A percentile compares a stretch with the other conserved stretches of the same genome.
These are phyloP conservation scores for Aphodius granarius DNA, from an alignment of 2,888 invertebrate species.

Conservation along the genomic window DNA sequence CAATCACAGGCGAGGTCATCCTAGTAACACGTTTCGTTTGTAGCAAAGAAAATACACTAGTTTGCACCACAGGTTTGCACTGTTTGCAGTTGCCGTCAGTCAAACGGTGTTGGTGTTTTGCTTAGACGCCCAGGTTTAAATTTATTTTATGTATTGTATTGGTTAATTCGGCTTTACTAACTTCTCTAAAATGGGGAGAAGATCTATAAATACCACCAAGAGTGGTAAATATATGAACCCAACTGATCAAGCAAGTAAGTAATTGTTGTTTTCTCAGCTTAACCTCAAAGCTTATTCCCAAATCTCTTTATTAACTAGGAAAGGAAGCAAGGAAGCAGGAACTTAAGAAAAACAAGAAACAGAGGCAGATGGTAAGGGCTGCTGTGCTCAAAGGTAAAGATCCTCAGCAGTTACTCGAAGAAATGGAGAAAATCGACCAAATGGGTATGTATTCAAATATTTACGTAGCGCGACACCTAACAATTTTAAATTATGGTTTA, in stretches of 20 bases:
- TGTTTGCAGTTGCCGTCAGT: not conserved
- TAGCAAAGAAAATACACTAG: too few species aligned
- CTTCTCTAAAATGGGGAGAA: conserved; percentile 78
- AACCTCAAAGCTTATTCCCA: conserved; percentile 16
- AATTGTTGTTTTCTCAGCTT: conserved; percentile 16
- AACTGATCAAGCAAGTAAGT: conserved; percentile 97
- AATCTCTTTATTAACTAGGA: conserved; percentile 59
- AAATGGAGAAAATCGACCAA: conserved; percentile 97
- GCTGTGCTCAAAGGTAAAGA: conserved; percentile 98
- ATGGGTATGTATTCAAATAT: conserved; percentile 72
- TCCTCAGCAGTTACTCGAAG: conserved; percentile 90
- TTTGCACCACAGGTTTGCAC: not conserved
- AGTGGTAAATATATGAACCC: conserved; percentile 99
- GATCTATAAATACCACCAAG: conserved; percentile 98
- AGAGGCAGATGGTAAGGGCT: conserved; percentile 92
- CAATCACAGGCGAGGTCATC: too few species aligned
- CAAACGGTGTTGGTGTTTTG: not conserved
- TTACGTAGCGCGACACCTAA: too few species aligned
- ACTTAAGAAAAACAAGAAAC: conserved; percentile 97
- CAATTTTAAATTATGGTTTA: conserved; percentile 21
- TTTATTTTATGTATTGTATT: not conserved
- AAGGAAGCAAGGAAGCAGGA: conserved; percentile 98
- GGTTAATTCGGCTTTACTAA: not conserved
- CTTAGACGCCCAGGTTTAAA: not conserved
- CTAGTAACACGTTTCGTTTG: too few species aligned